Conservation (phyloP, 2,113 vertebrate species). For the Bothrops jararaca region DNA sequence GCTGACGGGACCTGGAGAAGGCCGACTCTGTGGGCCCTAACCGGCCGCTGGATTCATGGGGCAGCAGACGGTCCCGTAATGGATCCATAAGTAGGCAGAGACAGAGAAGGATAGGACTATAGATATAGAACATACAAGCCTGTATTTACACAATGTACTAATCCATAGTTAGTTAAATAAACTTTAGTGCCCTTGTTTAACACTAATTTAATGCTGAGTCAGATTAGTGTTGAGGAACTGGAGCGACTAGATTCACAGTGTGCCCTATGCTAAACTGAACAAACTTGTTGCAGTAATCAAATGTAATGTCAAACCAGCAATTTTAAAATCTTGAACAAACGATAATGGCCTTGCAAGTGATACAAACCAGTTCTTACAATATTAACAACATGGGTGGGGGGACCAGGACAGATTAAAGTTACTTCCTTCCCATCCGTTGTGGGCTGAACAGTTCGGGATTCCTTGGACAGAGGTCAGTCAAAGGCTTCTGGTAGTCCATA, state of each 20-base stretch:
- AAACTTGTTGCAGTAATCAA: not conserved
- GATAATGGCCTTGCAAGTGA: not conserved
- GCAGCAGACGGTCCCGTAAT: too few relatives aligned
- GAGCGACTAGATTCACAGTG: not conserved
- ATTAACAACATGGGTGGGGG: not conserved
- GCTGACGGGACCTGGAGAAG: too few relatives aligned
- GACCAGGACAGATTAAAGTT: not conserved
- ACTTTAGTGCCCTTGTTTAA: not conserved
- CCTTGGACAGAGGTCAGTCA: not conserved
- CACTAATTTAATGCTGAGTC: not conserved
- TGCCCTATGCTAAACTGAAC: not conserved
- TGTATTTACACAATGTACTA: not conserved
- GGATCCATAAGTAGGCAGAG: not conserved
- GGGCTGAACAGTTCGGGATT: not conserved
- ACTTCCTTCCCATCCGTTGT: not conserved
- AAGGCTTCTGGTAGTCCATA: not conserved
- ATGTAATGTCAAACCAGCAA: not conserved
- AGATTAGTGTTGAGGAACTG: not conserved
- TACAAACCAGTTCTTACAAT: not conserved
- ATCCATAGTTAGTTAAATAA: not conserved
- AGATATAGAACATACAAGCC: not conserved
- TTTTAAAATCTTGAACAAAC: not conserved
- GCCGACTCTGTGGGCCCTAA: too few relatives aligned
- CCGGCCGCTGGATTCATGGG: too few relatives aligned
- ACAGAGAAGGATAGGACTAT: not conserved